Percentiles rank a stretch among this genome's conserved stretches.
phyloP scores from a whole-genome alignment of 2,888 invertebrate species.

The Hirtodrosophila trivittata region DNA sequence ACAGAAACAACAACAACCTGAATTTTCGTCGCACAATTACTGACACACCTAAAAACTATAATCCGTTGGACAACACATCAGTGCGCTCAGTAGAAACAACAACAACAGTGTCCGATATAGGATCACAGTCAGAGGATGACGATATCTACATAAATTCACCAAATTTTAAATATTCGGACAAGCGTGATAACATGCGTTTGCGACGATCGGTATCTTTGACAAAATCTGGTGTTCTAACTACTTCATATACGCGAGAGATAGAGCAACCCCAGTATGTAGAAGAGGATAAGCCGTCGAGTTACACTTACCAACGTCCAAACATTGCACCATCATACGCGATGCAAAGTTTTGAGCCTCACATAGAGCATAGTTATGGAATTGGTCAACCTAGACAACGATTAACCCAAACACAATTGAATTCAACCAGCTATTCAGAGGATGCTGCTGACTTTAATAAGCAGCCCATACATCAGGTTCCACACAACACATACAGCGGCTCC shows the following conservation, averaged over 20 bases:
- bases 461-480: neutral
- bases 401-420: constrained; percentile 57
- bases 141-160: constrained; percentile 27
- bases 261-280: constrained; percentile 45
- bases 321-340: constrained; percentile 7
- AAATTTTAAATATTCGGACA: constrained; percentile 4
- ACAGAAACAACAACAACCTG: constrained; percentile 22
- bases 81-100: constrained; percentile 40
- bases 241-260: constrained; percentile 78
- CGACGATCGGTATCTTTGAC: constrained; percentile 77
- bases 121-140: constrained; percentile 59
- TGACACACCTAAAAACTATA: constrained; percentile 12
- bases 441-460: constrained; percentile 13
- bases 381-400: constrained; percentile 36
- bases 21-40: constrained; percentile 69
- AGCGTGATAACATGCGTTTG: constrained; percentile 18
- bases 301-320: constrained; percentile 56
- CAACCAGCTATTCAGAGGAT: constrained; percentile 54
- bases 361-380: constrained; percentile 29
- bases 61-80: constrained; percentile 22
- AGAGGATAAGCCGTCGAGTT: constrained; percentile 46
- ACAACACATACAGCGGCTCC: constrained; percentile 55
- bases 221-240: constrained; percentile 79
- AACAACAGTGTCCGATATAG: constrained; percentile 55
- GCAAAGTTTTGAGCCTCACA: constrained; percentile 34